Evolutionary conservation across 2,888 invertebrate species (phyloP), one percentile per base, ranked within the genome.

Genomic region (Eretmocerus hayati): DNA sequence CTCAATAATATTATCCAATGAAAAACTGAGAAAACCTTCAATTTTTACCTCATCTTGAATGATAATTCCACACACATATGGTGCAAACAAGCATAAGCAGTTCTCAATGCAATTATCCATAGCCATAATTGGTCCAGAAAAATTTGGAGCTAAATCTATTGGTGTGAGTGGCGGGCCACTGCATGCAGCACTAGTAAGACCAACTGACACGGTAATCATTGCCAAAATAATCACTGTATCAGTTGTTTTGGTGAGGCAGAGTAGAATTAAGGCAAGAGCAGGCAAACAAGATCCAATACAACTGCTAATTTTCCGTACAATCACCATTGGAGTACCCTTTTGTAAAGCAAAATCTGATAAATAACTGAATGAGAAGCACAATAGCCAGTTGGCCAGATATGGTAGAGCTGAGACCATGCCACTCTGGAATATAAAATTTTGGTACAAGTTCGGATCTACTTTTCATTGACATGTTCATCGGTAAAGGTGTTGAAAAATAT

Each of bases 251-350:
- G 11, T 26, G 6, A 26, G 26, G 26, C 66, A 66, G 3, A 33
- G 33, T 1, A 62, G 58, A 1, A 71, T 52, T 2, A 81, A 58
- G 22, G 78, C 75, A 1, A 72, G n/a, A 1, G 69, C 75, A n/a
- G 72, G 71, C 2, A 72, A 71, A 65, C 71, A 70, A 52, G 81
- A 76, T 0, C 86, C 83, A 73, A 75, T 40, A 1, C 73, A 71
- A 39, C 78, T 79, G 36, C 70, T 71, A 1, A 64, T 46, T 54
- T 75, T 75, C 20, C 75, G 59, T 2, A 65, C 60, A 0, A 57
- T 37, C 1, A 56, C 67, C 2, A 62, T 60, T 2, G 62, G 52
- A 1, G 64, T 51, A 4, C 65, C 66, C 23, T 60, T 69, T 15
- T 60, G 62, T n/a, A 68, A 48, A 2, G 71, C 61, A 38, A 58